phyloP scores from a whole-genome alignment of 2,113 vertebrate species.

The Amazona vittata region DNA sequence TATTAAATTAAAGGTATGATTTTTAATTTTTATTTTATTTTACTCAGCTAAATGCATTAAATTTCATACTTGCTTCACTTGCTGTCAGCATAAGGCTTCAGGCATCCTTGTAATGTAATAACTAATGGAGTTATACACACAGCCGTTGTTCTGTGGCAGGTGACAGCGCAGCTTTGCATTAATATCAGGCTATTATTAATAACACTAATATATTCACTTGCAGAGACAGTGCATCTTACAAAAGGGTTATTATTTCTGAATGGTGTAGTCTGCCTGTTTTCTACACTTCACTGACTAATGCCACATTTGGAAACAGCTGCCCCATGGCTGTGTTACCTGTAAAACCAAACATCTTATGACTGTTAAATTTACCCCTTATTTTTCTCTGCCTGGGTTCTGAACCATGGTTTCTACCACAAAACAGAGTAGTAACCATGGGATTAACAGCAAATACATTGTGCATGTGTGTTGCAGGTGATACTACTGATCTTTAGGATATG shows the following conservation, averaged over 20 bases:
- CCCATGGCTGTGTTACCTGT: background rate
- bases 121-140: background rate
- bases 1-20: constrained; percentile 72
- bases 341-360: background rate
- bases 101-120: constrained; percentile 64
- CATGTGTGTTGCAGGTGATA: background rate
- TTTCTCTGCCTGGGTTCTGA: background rate
- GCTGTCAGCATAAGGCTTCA: constrained; percentile 62
- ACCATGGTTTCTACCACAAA: background rate
- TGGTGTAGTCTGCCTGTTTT: background rate
- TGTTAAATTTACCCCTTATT: background rate
- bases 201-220: background rate
- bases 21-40: background rate
- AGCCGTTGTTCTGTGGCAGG: background rate
- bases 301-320: background rate
- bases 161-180: constrained; percentile 15
- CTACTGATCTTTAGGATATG: background rate
- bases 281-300: background rate
- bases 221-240: background rate
- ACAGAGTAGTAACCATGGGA: background rate
- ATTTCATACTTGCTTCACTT: constrained; percentile 46
- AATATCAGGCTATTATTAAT: background rate
- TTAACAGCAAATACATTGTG: background rate
- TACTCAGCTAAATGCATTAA: constrained; percentile 56
- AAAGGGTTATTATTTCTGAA: background rate